phyloP scores from a whole-genome alignment of 2,113 vertebrate genomes.

The Lasiurus borealis region DNA sequence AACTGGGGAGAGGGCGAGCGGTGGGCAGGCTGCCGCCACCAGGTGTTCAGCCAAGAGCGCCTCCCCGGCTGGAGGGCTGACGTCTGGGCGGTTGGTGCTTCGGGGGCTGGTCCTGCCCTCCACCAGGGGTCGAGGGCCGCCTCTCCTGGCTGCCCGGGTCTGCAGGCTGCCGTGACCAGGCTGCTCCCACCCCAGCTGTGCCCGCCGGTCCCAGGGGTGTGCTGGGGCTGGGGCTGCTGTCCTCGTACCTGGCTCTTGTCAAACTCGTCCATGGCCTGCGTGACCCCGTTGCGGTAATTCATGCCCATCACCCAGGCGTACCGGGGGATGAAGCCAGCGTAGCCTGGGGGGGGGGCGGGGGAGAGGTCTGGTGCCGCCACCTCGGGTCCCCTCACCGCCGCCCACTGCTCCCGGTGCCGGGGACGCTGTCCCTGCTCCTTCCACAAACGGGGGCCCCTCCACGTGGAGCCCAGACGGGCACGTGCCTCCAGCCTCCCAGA shows the following conservation, averaged over 20 bases:
- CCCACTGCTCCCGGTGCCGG: neutral
- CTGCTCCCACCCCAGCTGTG: too few relatives aligned
- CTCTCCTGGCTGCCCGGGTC: too few relatives aligned
- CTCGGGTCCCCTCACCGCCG: too few relatives aligned
- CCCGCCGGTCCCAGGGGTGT: too few relatives aligned
- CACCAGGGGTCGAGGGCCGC: too few relatives aligned
- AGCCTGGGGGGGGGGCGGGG: slow-evolving; percentile 70
- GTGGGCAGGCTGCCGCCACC: accelerated
- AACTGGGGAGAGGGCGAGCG: slow-evolving; percentile 74
- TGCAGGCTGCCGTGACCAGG: too few relatives aligned
- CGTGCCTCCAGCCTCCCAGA: neutral
- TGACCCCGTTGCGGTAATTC: slow-evolving; percentile 73
- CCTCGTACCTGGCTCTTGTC: slow-evolving; percentile 82
- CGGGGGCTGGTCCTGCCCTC: too few relatives aligned
- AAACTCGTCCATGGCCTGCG: slow-evolving; percentile 82
- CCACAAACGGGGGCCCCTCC: accelerated
- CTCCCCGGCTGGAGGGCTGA: neutral
- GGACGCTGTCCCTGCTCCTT: too few relatives aligned
- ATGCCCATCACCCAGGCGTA: slow-evolving; percentile 63
- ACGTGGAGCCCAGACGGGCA: accelerated
- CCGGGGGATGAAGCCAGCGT: slow-evolving; percentile 83
- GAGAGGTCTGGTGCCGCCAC: too few relatives aligned
- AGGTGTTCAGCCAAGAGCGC: accelerated
- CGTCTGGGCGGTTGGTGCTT: neutral
- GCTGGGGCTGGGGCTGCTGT: accelerated